Evolutionary conservation across 2,797 vertebrate species (phyloP).

Genomic region (Atherinosoma microstoma): DNA sequence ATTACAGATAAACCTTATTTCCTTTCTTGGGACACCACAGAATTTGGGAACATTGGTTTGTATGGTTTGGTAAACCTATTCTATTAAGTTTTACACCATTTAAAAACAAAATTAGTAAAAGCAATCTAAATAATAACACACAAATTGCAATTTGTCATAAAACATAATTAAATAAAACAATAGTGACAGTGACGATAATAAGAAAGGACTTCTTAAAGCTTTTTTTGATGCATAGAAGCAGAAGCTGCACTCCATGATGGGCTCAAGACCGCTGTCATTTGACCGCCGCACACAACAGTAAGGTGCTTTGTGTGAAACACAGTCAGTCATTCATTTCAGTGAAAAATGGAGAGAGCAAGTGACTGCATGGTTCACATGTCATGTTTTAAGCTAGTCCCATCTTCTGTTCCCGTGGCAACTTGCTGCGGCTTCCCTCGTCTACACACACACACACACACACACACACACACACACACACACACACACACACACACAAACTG

Average conservation of each 20-base stretch:
- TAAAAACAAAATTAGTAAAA: background rate
- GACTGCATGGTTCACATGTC: conserved; percentile 35
- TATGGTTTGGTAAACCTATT: background rate
- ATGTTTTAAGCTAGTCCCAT: conserved; percentile 40
- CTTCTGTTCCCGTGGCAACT: conserved; percentile 69
- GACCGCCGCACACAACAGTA: conserved; percentile 25
- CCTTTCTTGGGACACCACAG: background rate
- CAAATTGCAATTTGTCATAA: background rate
- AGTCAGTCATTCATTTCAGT: conserved; percentile 36
- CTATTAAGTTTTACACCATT: background rate
- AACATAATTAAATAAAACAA: background rate
- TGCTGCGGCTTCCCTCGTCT: background rate
- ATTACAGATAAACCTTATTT: background rate
- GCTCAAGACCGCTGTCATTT: conserved; percentile 23
- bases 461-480: background rate
- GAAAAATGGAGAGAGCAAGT: background rate
- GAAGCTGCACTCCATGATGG: conserved; percentile 1
- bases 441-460: background rate
- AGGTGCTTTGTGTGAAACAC: conserved; percentile 45
- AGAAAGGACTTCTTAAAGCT: background rate
- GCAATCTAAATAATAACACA: background rate
- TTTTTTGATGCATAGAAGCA: background rate
- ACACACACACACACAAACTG: background rate
- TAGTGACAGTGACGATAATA: background rate
- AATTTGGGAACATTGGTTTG: background rate